Percentiles rank a stretch among this genome's conserved stretches.
These are phyloP conservation scores for Temnothorax longispinosus DNA, from an alignment of 1,140 invertebrate genomes.

Conservation along the genomic window DNA sequence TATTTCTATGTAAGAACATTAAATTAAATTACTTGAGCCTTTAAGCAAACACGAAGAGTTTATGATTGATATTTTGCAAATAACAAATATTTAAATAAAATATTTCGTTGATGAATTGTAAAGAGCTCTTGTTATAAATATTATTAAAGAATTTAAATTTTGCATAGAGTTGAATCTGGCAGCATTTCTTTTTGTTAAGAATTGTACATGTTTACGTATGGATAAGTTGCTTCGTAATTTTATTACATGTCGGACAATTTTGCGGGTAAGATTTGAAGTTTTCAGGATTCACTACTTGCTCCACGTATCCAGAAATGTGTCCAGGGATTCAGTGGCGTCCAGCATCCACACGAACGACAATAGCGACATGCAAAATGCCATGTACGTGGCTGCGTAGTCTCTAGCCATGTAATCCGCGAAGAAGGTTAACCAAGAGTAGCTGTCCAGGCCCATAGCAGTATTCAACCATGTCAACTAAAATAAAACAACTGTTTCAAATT, in stretches of 20 bases:
- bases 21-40: background rate
- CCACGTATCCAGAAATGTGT: slow-evolving; percentile 81
- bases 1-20: background rate
- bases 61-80: background rate
- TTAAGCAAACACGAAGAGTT: background rate
- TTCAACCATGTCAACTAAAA: slow-evolving; percentile 80
- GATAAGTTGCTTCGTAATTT: slow-evolving; percentile 8
- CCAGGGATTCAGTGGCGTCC: slow-evolving; percentile 83
- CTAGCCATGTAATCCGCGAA: slow-evolving; percentile 77
- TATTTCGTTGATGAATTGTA: background rate
- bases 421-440: slow-evolving; percentile 66
- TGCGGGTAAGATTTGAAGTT: slow-evolving; percentile 39
- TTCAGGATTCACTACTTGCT: slow-evolving; percentile 80
- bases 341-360: slow-evolving; percentile 85
- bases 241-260: slow-evolving; percentile 46
- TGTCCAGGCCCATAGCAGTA: slow-evolving; percentile 61
- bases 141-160: slow-evolving; percentile 5
- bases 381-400: slow-evolving; percentile 76
- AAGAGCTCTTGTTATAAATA: background rate
- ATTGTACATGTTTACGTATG: slow-evolving; percentile 1
- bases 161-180: background rate
- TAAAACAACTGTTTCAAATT: background rate
- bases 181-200: background rate
- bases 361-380: slow-evolving; percentile 80
- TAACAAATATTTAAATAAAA: background rate